Evolutionary conservation across 2,888 invertebrate species (phyloP).

Genomic region (Cerastoderma edule): DNA sequence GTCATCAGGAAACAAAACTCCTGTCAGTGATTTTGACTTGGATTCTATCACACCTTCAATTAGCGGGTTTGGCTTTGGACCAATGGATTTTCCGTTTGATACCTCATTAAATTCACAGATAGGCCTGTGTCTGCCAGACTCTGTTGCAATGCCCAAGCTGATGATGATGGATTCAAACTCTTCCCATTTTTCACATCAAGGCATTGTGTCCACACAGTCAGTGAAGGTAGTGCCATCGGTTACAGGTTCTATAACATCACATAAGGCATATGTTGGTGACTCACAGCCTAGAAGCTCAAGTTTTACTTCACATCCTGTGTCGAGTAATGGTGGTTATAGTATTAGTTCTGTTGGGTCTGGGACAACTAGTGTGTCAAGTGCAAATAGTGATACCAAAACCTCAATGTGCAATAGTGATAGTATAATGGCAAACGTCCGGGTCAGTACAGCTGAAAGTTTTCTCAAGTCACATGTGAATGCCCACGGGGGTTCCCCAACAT

Average conservation of each 20-base stretch:
- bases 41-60: constrained; percentile 59
- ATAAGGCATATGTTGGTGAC: constrained; percentile 44
- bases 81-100: constrained; percentile 40
- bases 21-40: constrained; percentile 44
- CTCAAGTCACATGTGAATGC: background rate
- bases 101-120: constrained; percentile 25
- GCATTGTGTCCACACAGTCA: constrained; percentile 38
- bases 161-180: constrained; percentile 29
- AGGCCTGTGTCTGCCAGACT: constrained; percentile 20
- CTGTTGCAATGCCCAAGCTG: constrained; percentile 28
- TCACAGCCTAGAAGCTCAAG: constrained; percentile 25
- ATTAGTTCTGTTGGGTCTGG: constrained; percentile 16
- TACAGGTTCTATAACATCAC: constrained; percentile 54
- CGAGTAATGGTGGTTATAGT: constrained; percentile 17
- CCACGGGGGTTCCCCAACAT: constrained; percentile 16
- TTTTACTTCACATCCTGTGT: constrained; percentile 2
- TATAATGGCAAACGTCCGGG: constrained; percentile 52
- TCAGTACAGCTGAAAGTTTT: constrained; percentile 13
- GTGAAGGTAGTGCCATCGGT: constrained; percentile 56
- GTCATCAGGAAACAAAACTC: constrained; percentile 38
- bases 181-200: constrained; percentile 3
- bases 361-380: constrained; percentile 10
- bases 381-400: constrained; percentile 2
- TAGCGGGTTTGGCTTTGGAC: constrained; percentile 52
- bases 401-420: constrained; percentile 58